phyloP scores from a whole-genome alignment of 2,113 vertebrate genomes.

The Ascaphus truei region DNA sequence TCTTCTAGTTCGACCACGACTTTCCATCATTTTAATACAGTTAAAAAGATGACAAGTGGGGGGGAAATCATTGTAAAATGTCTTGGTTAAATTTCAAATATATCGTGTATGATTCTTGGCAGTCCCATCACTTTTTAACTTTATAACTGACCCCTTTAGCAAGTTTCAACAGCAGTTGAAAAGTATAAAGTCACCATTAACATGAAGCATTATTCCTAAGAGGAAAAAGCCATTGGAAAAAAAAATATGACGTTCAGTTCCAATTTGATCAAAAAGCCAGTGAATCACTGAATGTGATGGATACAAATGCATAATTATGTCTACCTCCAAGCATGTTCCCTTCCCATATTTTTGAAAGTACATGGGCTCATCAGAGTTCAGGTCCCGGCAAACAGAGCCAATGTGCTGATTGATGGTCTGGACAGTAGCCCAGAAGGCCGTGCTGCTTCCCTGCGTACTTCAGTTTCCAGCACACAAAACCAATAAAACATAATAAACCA shows the following conservation, averaged over 20 bases:
- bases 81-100: no score
- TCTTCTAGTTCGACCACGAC: no score
- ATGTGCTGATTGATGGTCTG: constrained; percentile 34
- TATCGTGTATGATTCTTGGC: neutral
- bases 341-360: constrained; percentile 31
- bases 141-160: neutral
- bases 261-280: neutral
- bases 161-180: neutral
- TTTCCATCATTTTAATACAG: no score
- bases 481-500: constrained; percentile 28
- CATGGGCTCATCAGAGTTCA: neutral
- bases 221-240: neutral
- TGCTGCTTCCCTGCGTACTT: constrained; percentile 23
- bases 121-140: neutral
- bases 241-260: neutral
- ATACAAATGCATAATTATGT: constrained; percentile 5
- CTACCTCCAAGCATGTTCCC: constrained; percentile 6
- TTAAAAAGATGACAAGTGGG: no score
- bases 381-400: constrained; percentile 30
- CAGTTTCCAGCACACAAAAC: constrained; percentile 23
- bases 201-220: neutral
- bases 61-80: no score
- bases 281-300: constrained; percentile 4
- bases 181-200: neutral
- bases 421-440: constrained; percentile 31